A percentile compares a stretch with the other conserved stretches of the same genome.
phyloP scores from a whole-genome alignment of 2,797 vertebrate species.

The Stomatorhinus walkeri region DNA sequence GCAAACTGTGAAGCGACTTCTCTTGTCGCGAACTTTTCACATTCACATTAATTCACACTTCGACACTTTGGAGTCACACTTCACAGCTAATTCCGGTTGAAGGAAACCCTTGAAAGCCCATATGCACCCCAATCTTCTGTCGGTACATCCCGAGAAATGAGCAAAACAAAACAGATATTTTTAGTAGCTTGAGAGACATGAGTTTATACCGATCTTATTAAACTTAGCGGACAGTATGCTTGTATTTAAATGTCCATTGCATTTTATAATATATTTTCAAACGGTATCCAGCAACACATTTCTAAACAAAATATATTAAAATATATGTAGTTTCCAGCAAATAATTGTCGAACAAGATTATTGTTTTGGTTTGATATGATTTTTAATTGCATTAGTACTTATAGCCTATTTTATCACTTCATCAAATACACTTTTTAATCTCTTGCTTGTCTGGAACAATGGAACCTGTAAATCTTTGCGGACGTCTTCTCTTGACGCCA shows the following conservation, averaged over 20 bases:
- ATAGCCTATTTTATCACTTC: neutral
- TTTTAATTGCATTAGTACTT: neutral
- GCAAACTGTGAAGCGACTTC: constrained; percentile 62
- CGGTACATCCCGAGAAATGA: constrained; percentile 62
- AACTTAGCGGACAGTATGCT: neutral
- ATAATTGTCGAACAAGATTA: neutral
- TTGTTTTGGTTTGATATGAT: neutral
- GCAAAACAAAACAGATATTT: neutral
- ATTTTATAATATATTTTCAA: neutral
- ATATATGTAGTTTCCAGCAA: neutral
- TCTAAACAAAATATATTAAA: neutral
- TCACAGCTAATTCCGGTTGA: constrained; percentile 74
- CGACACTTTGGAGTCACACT: constrained; percentile 73
- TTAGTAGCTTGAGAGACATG: neutral
- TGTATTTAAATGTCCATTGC: neutral
- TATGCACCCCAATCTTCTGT: constrained; percentile 82
- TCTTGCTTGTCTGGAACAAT: neutral
- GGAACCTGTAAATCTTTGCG: neutral
- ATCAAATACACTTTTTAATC: neutral
- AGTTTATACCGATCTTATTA: neutral
- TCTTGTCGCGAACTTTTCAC: constrained; percentile 51
- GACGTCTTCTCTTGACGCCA: neutral
- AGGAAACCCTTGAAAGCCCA: constrained; percentile 59
- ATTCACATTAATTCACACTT: constrained; percentile 56
- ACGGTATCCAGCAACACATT: neutral